Percentiles rank a stretch among this genome's conserved stretches.
phyloP scores from a whole-genome alignment of 2,888 invertebrate species.

The Thyatira batis region DNA sequence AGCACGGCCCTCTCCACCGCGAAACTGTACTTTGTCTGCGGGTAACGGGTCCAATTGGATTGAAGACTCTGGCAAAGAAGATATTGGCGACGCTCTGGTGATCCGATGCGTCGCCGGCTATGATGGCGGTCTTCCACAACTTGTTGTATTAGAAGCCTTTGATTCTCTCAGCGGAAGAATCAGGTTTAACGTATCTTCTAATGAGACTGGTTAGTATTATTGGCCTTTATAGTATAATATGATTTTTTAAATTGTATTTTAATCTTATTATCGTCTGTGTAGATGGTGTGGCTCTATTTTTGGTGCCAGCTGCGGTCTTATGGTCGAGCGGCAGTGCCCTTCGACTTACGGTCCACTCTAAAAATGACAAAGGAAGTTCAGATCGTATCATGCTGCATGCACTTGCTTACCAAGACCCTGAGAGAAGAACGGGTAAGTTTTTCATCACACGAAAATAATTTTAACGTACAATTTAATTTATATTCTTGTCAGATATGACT shows the following conservation, averaged over 20 bases:
- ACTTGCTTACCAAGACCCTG: constrained; percentile 92
- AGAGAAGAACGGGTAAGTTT: constrained; percentile 88
- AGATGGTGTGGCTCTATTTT: constrained; percentile 74
- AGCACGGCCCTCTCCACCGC: constrained; percentile 91
- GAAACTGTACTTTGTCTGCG: constrained; percentile 92
- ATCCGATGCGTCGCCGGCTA: constrained; percentile 93
- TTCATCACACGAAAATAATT: background rate
- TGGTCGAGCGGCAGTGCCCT: constrained; percentile 76
- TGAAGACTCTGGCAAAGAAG: constrained; percentile 60
- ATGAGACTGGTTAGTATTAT: constrained; percentile 66
- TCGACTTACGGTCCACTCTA: constrained; percentile 80
- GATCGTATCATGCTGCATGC: constrained; percentile 91
- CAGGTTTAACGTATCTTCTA: constrained; percentile 87
- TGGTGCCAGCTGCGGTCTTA: constrained; percentile 83
- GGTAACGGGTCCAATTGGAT: constrained; percentile 80
- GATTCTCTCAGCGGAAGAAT: constrained; percentile 86
- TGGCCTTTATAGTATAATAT: background rate
- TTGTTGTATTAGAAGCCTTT: constrained; percentile 91
- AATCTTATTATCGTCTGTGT: background rate
- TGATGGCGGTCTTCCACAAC: constrained; percentile 93
- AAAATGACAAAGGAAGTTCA: constrained; percentile 92
- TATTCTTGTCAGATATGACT: no score
- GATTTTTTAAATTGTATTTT: no score
- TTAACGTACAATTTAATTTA: background rate
- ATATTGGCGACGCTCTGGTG: constrained; percentile 80